Base-by-base conservation (phyloP, 2,113 vertebrate species). In the Sisor rabdophorus region DNA sequence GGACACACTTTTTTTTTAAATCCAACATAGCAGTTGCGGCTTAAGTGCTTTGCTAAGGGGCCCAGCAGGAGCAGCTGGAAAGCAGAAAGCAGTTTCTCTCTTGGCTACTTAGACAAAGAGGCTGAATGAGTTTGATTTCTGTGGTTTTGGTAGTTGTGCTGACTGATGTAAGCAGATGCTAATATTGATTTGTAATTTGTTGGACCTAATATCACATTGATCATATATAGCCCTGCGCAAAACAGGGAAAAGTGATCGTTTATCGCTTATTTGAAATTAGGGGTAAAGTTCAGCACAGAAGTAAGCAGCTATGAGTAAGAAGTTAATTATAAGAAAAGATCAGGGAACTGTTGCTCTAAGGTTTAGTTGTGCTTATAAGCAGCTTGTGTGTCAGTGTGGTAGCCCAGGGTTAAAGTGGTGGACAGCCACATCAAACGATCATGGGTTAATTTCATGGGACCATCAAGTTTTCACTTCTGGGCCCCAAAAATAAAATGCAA, bases 151-250 rank as follows among this genome's bases (percentile, higher is more conserved):
- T 17, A 28, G 44, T 15, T 67, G 13, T 28, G 24, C 22, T 28
- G 47, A 26, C 24, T 30, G 26, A 69, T 69, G 47, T 69, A 69
- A 69, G 22, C 65, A 69, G 65, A 52, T 52, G 65, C 65, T 69
- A 30, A 69, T 69, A 69, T 69, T 52, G 47, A 69, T 69, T 28
- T 69, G 47, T 69, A 52, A 47, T 69, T 69, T 69, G 47, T 52
- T 69, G 28, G 48, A 30, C 47, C 65, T 52, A 52, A 69, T 26
- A 69, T 69, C 47, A 30, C 47, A 69, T 69, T 50, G 50, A 69
- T 69, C 47, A 69, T 12, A 69, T 50, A 28, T 28, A 52, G 47
- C 30, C 26, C 47, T 28, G 24, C 17, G 47, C 47, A 30, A 30
- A 16, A 28, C 65, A 2, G 17, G 52, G 17, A 50, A 69, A 30